These are phyloP conservation scores for Ammodramus savannarum DNA, from an alignment of 2,113 vertebrate genomes.

Conservation along the genomic window DNA sequence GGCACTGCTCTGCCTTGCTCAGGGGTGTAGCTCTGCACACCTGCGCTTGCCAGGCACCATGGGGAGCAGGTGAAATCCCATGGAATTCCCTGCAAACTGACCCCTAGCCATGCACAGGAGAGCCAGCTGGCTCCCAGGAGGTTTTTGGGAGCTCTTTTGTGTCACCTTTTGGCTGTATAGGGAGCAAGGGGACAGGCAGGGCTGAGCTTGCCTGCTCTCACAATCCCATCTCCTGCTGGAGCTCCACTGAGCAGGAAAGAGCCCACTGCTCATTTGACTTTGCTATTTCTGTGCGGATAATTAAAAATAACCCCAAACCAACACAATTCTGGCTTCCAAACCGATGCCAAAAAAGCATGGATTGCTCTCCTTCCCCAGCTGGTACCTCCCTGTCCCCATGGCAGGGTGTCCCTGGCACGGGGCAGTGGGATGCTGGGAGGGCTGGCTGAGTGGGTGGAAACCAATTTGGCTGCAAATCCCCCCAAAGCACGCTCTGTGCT, in stretches of 20 bases:
- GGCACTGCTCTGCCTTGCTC: neutral
- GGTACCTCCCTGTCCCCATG: neutral
- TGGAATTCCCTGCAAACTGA: neutral
- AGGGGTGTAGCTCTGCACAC: neutral
- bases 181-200: neutral
- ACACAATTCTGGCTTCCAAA: neutral
- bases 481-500: neutral
- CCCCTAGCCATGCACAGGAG: fast-evolving
- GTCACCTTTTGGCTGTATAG: neutral
- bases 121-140: neutral
- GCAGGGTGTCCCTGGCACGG: neutral
- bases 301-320: neutral
- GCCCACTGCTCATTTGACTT: neutral
- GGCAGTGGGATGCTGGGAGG: neutral
- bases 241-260: neutral
- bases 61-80: neutral
- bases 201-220: neutral
- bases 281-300: neutral
- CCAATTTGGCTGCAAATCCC: neutral
- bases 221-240: neutral
- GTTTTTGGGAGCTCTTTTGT: neutral
- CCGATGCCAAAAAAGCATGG: neutral
- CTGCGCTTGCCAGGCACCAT: neutral
- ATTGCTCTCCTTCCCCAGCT: neutral
- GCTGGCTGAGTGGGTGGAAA: fast-evolving